Conservation (phyloP, 2,888 invertebrate genomes). For the Nomada fabriciana region DNA sequence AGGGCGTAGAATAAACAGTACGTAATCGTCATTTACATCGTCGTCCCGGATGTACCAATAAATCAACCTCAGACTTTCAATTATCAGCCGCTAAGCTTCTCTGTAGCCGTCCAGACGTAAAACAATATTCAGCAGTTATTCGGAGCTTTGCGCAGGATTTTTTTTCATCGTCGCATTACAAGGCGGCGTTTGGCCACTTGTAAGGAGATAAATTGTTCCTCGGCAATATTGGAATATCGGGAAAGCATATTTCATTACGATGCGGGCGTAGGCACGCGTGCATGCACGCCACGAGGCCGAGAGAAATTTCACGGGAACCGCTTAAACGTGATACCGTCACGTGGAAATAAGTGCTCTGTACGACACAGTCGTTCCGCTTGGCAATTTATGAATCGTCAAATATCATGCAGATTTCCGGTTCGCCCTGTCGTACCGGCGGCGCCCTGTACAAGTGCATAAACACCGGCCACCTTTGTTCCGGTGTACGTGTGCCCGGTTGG, state of each 20-base stretch:
- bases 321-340: conserved; percentile 66
- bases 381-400: conserved; percentile 67
- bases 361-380: conserved; percentile 48
- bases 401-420: conserved; percentile 58
- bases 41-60: conserved; percentile 29
- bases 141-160: conserved; percentile 58
- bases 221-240: conserved; percentile 80
- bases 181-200: conserved; percentile 48
- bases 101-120: conserved; percentile 38
- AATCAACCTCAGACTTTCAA: conserved; percentile 61
- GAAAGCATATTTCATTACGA: conserved; percentile 79
- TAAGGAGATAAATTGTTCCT: conserved; percentile 78
- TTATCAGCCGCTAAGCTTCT: conserved; percentile 50
- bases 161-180: conserved; percentile 76
- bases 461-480: neutral
- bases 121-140: conserved; percentile 68
- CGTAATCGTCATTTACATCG: conserved; percentile 38
- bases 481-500: neutral
- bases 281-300: conserved; percentile 26
- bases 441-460: conserved; percentile 1
- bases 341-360: conserved; percentile 64
- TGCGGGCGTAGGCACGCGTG: conserved; percentile 49
- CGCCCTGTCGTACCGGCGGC: conserved; percentile 2
- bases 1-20: neutral
- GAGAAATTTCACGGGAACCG: conserved; percentile 67